Conservation (phyloP, 2,113 vertebrate species). For the Pterocles orientalis region DNA sequence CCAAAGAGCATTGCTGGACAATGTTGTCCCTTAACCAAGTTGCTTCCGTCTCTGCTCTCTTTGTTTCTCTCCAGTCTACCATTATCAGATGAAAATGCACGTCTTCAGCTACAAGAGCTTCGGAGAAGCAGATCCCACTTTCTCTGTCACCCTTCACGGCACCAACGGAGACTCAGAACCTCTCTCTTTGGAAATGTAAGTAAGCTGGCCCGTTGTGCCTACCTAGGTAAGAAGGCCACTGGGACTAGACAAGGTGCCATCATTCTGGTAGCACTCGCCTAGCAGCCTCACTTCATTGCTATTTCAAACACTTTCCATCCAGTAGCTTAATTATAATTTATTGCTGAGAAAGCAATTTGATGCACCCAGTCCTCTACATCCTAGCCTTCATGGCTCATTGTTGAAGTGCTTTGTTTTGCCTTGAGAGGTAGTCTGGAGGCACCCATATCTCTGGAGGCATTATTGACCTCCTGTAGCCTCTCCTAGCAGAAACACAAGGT, state of each 20-base stretch:
- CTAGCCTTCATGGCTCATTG: not conserved
- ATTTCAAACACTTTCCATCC: not conserved
- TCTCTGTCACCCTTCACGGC: conserved; percentile 85
- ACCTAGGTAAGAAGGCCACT: not conserved
- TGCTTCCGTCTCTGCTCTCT: not conserved
- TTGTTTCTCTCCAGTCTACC: conserved; percentile 82
- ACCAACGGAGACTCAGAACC: conserved; percentile 78
- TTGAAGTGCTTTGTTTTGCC: not conserved
- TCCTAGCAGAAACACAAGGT: not conserved
- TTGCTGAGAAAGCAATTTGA: not conserved
- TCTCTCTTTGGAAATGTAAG: conserved; percentile 87
- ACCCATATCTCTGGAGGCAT: not conserved
- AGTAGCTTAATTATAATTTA: not conserved
- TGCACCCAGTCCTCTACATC: not conserved
- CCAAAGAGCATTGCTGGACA: not conserved
- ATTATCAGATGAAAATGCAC: conserved; percentile 98
- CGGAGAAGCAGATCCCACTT: conserved; percentile 80
- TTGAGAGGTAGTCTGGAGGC: not conserved
- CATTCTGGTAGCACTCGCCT: not conserved
- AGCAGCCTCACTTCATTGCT: not conserved
- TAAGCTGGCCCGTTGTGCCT: not conserved
- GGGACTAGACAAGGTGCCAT: not conserved
- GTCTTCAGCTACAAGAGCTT: conserved; percentile 86
- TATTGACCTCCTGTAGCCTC: not conserved
- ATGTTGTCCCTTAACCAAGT: rapidly evolving